Evolutionary conservation across 2,888 invertebrate species (phyloP), one percentile per base, ranked within the genome.

Genomic region (Adineta ricciae): DNA sequence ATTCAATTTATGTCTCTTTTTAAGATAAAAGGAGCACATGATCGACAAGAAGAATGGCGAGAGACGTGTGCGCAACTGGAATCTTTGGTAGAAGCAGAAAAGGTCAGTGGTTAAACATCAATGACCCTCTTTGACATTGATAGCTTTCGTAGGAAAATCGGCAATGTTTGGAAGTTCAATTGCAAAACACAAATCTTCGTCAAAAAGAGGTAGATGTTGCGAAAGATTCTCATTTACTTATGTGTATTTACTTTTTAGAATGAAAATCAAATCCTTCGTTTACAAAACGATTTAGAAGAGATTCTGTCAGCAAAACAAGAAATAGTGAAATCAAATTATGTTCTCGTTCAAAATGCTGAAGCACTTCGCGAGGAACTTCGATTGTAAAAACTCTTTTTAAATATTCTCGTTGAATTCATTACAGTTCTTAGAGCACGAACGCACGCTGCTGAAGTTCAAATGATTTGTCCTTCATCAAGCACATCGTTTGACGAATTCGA

Each of bases 41-140:
- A 64, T 14, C 64, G 64, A 64, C 64, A 64, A 64, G 64, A 64
- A 64, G 64, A 64, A 64, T 64, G 64, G 64, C 64, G 64, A 64
- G 64, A 64, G 14, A 32, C 27, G 9, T 32, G 27, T 24, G 32
- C 11, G 27, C 32, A 64, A 27, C 64, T 64, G 4, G 64, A 64
- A 64, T 16, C 14, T 4, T 5, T 19, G 5, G 27, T 64, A 64
- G 32, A 27, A 14, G 32, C 16, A 14, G 64, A 64, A 64, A 64
- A 27, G 32, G 64, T 64, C 11, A 46, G 46, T n/a, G n/a, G n/a
- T 27, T 64, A 14, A 24, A 19, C 11, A 32, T 24, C 11, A n/a
- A 56, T 14, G n/a, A 9, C n/a, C 2, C 27, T 56, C 27, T 27
- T n/a, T 54, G 8, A 46, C 46, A 4, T 19, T 16, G 8, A n/a